Base-by-base conservation (phyloP, 2,888 invertebrate genomes). In the Leptinotarsa juncta region DNA sequence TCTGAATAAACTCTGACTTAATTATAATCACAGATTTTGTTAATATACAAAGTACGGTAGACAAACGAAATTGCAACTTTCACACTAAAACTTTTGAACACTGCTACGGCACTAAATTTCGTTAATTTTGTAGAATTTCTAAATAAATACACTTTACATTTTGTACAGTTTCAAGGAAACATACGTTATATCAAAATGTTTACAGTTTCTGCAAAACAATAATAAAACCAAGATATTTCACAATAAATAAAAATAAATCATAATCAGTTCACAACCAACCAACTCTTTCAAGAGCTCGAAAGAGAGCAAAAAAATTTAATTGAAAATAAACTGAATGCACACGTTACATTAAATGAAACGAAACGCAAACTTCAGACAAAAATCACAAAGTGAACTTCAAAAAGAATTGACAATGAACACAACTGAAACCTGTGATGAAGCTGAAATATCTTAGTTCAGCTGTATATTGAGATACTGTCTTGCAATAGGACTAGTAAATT, bases 1-100 rank as follows among this genome's bases (percentile, higher is more conserved):
- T 67, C 72, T 76, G 76, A 66, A 75, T 67, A 73, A 65, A 73
- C 73, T 75, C 71, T 79, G 79, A 78, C 78, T 80, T 79, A 78
- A 81, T 78, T 81, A 81, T 75, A 81, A 81, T 81, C 81, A 81
- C 81, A 81, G 81, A 77, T 80, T 77, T 77, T 76, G 71, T 74
- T 73, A 75, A 68, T 57, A 48, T 67, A 75, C 70, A 73, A 75
- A 32, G 53, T 65, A 72, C 48, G 65, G 42, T 66, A 73, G 55
- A 65, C n/a, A 32, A 71, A 65, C 55, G 53, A 67, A 74, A 66
- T 72, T 18, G 20, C 66, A 65, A 55, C 53, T 65, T 71, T 53
- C 20, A 49, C 60, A 49, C 23, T 65, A 71, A 65, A 50, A 71
- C 20, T 55, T 20, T 53, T 53, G 23, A 67, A 55, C 68, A 68